Percentiles rank a stretch among this genome's conserved stretches.
Evolutionary conservation across 2,888 invertebrate species (phyloP).

Genomic region (Dexiosoma caninum): DNA sequence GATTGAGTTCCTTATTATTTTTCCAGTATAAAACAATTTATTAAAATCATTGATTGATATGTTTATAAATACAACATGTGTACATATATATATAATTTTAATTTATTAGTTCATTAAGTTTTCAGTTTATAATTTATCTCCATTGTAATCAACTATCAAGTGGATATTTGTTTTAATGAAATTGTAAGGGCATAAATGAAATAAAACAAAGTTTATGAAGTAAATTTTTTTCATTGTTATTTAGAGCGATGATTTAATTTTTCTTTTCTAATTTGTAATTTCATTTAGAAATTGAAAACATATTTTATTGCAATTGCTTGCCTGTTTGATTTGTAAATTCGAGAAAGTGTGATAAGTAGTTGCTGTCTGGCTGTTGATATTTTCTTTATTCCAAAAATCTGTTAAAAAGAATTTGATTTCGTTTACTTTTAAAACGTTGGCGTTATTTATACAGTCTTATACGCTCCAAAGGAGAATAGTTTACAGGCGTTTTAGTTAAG

Average conservation of each 20-base stretch:
- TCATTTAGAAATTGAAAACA: too few species aligned
- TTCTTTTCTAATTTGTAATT: not conserved
- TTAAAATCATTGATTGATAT: not conserved
- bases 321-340: not conserved
- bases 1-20: conserved; percentile 34
- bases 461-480: conserved; percentile 64
- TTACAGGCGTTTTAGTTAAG: conserved; percentile 49
- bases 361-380: not conserved
- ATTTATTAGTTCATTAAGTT: conserved; percentile 21
- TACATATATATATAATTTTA: not conserved
- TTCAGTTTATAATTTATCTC: not conserved
- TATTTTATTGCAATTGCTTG: not conserved
- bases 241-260: not conserved
- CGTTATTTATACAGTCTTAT: conserved; percentile 75
- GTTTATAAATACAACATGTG: not conserved
- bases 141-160: not conserved
- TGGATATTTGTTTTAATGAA: conserved; percentile 1
- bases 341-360: not conserved
- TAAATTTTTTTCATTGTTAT: not conserved
- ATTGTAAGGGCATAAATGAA: not conserved
- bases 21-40: too few species aligned
- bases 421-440: conserved; percentile 76
- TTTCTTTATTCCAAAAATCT: conserved; percentile 10
- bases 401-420: conserved; percentile 39
- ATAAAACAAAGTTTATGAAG: conserved; percentile 24